A percentile compares a stretch with the other conserved stretches of the same genome.
phyloP scores from a whole-genome alignment of 2,888 invertebrate genomes.

The Sylvicola cinctus region DNA sequence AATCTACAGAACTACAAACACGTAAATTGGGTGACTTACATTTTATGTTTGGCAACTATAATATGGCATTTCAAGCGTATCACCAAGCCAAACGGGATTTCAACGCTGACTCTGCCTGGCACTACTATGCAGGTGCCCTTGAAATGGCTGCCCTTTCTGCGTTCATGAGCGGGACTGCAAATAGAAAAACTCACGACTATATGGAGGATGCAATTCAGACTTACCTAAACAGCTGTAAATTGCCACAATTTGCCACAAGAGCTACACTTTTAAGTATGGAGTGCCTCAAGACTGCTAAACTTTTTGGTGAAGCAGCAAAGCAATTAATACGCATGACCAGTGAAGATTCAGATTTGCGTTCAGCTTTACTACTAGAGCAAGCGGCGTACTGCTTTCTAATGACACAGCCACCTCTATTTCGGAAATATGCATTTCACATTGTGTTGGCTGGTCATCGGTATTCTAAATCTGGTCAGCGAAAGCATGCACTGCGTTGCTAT shows the following conservation, averaged over 20 bases:
- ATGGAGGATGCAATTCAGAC: conserved; percentile 89
- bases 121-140: conserved; percentile 88
- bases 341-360: conserved; percentile 91
- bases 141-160: conserved; percentile 91
- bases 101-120: conserved; percentile 90
- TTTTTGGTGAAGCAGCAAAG: conserved; percentile 83
- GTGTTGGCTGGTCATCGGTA: conserved; percentile 91
- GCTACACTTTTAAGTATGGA: conserved; percentile 79
- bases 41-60: conserved; percentile 90
- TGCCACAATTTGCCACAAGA: conserved; percentile 80
- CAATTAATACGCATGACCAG: conserved; percentile 89
- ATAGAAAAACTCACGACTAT: conserved; percentile 63
- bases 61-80: conserved; percentile 77
- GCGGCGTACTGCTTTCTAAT: conserved; percentile 79
- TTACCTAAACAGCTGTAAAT: conserved; percentile 76
- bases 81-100: conserved; percentile 96
- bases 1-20: conserved; percentile 80
- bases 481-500: conserved; percentile 81
- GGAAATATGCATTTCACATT: conserved; percentile 92
- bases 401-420: conserved; percentile 42
- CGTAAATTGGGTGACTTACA: conserved; percentile 86
- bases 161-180: conserved; percentile 67
- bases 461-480: conserved; percentile 79
- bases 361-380: conserved; percentile 84
- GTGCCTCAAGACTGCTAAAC: conserved; percentile 55